phyloP scores from a whole-genome alignment of 2,113 vertebrate species.

The Scolopax mira region DNA sequence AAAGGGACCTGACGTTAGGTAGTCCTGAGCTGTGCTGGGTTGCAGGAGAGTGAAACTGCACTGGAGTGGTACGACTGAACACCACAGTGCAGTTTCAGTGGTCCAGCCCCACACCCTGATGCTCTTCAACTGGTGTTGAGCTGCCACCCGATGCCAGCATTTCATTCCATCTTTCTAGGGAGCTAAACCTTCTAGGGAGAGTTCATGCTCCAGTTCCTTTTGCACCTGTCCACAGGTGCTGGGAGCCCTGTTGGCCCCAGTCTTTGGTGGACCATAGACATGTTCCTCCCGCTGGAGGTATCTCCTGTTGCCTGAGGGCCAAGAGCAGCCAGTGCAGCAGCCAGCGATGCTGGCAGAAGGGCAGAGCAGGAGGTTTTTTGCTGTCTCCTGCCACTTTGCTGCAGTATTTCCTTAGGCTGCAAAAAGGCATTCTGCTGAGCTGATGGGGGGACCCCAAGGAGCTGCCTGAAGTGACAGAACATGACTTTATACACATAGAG shows the following conservation, averaged over 20 bases:
- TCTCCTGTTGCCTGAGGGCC: not conserved
- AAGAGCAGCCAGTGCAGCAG: not conserved
- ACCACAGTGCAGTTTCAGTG: accelerated
- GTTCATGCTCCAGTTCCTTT: not conserved
- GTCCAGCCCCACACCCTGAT: not conserved
- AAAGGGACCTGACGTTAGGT: not conserved
- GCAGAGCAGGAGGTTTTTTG: not conserved
- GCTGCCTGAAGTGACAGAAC: not conserved
- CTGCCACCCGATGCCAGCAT: not conserved
- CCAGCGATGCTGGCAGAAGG: not conserved
- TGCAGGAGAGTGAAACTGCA: not conserved
- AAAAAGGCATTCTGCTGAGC: not conserved
- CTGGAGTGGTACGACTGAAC: accelerated
- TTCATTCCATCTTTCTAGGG: not conserved
- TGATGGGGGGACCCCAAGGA: not conserved
- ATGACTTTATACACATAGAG: not conserved
- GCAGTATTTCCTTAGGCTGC: not conserved
- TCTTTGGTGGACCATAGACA: accelerated
- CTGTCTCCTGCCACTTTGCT: not conserved
- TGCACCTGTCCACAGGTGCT: accelerated
- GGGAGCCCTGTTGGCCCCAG: not conserved
- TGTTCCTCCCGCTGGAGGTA: not conserved
- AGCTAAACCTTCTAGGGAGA: not conserved
- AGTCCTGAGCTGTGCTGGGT: not conserved
- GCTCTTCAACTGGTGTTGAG: not conserved